A percentile compares a stretch with the other conserved stretches of the same genome.
phyloP scores from a whole-genome alignment of 2,888 invertebrate genomes.

The Hyposoter didymator region DNA sequence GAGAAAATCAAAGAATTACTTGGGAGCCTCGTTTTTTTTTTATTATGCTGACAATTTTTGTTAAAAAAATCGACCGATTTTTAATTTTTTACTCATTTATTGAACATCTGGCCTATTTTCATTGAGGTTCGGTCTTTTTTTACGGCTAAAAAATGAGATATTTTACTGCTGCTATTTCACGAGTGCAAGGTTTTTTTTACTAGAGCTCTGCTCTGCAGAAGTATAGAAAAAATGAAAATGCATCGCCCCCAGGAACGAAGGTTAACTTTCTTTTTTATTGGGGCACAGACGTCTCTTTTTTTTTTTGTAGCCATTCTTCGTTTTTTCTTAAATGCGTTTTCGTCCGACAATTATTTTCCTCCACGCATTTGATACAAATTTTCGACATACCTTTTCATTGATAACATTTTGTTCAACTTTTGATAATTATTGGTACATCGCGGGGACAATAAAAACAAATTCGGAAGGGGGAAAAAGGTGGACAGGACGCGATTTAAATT shows the following conservation, averaged over 20 bases:
- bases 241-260: background rate
- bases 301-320: background rate
- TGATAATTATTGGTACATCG: background rate
- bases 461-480: slow-evolving; percentile 27
- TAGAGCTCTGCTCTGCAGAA: background rate
- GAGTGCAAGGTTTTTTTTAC: background rate
- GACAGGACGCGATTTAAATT: slow-evolving; percentile 47
- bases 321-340: background rate
- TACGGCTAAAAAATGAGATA: background rate
- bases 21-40: background rate
- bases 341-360: background rate
- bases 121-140: background rate
- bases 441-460: slow-evolving; percentile 25
- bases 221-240: background rate
- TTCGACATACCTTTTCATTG: background rate
- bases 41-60: background rate
- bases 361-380: background rate
- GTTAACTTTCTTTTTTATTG: slow-evolving; percentile 39
- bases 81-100: background rate
- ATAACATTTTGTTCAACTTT: background rate
- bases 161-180: background rate
- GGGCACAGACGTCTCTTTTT: background rate
- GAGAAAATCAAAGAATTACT: background rate
- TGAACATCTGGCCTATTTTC: background rate
- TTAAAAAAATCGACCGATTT: background rate